A percentile compares a stretch with the other conserved stretches of the same genome.
phyloP scores from a whole-genome alignment of 2,888 invertebrate genomes.

The Malthinus flaveolus region DNA sequence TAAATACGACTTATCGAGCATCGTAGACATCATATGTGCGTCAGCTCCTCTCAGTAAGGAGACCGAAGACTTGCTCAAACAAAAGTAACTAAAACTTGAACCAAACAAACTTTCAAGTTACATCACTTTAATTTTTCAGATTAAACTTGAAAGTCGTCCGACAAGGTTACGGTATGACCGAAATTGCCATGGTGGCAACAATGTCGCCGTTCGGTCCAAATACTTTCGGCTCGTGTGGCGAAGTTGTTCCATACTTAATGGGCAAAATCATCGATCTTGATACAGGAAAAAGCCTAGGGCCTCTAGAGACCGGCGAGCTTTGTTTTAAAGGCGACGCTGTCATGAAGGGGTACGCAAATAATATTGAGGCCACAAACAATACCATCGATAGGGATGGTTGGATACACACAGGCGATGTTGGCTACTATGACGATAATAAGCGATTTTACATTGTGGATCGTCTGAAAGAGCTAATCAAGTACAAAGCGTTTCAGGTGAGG shows the following conservation, averaged over 20 bases:
- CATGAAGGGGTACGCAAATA: background rate
- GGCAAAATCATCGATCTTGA: background rate
- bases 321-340: background rate
- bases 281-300: background rate
- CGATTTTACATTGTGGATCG: background rate
- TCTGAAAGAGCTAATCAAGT: background rate
- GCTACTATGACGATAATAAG: background rate
- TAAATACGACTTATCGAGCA: slow-evolving; percentile 69
- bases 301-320: background rate
- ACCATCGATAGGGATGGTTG: background rate
- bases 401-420: background rate
- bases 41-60: slow-evolving; percentile 75
- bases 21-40: slow-evolving; percentile 69
- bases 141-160: background rate
- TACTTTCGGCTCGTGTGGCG: background rate
- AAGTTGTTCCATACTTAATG: background rate
- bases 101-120: background rate
- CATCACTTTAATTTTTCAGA: background rate
- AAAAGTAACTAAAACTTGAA: slow-evolving; percentile 8
- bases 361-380: background rate
- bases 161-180: background rate
- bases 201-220: background rate
- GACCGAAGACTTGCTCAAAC: slow-evolving; percentile 48
- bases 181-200: slow-evolving; percentile 2
- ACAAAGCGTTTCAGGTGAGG: slow-evolving; percentile 1